phyloP scores from a whole-genome alignment of 1,140 invertebrate genomes.

The Mamestra configurata region DNA sequence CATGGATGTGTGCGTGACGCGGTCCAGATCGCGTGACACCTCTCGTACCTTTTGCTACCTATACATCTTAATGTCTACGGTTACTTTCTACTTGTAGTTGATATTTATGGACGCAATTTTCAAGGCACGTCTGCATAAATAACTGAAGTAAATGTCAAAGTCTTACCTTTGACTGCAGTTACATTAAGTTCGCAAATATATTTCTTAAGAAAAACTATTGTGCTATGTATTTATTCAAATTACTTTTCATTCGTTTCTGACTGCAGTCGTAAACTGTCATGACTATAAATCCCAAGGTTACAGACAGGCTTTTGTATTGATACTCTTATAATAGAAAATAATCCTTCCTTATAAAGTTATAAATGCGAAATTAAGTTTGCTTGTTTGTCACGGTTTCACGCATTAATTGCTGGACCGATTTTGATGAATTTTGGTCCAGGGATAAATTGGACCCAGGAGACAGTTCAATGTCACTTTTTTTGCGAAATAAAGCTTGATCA shows the following conservation, averaged over 20 bases:
- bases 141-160: constrained; percentile 28
- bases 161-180: too few relatives aligned
- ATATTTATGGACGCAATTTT: constrained; percentile 39
- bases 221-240: constrained; percentile 34
- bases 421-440: too few relatives aligned
- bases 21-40: constrained; percentile 33
- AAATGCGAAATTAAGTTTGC: too few relatives aligned
- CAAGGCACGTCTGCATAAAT: constrained; percentile 32
- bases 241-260: not conserved
- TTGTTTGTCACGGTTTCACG: too few relatives aligned
- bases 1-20: constrained; percentile 33
- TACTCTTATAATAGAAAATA: too few relatives aligned
- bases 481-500: too few relatives aligned
- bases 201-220: too few relatives aligned
- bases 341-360: too few relatives aligned
- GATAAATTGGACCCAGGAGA: too few relatives aligned
- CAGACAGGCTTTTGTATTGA: too few relatives aligned
- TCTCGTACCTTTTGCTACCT: constrained; percentile 7
- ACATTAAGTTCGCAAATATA: constrained; percentile 1
- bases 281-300: not conserved
- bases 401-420: too few relatives aligned
- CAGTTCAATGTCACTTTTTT: too few relatives aligned
- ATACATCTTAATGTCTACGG: constrained; percentile 48
- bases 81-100: constrained; percentile 35
- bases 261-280: not conserved